Percentiles rank a stretch among this genome's conserved stretches.
Evolutionary conservation across 2,797 vertebrate species (phyloP).

Genomic region (Falco cherrug): DNA sequence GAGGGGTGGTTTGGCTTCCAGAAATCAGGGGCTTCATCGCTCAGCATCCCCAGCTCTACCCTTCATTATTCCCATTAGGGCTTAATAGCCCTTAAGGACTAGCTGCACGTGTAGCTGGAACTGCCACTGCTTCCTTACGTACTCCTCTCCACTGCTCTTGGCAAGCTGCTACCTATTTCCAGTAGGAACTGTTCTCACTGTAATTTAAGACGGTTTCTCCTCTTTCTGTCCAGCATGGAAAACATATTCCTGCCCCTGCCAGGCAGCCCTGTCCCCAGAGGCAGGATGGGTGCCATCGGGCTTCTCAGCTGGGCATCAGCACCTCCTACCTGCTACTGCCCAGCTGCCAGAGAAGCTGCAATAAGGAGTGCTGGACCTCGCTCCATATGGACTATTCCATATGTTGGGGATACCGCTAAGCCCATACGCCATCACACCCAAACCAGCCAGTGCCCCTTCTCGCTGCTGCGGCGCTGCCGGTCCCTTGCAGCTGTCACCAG

Average conservation of each 20-base stretch:
- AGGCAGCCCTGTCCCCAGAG: too few species aligned
- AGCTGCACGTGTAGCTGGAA: neutral
- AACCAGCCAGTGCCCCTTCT: neutral
- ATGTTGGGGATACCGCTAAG: neutral
- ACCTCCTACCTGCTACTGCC: neutral
- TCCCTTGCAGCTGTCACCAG: neutral
- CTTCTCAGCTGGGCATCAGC: neutral
- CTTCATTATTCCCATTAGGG: rapidly evolving
- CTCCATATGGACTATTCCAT: neutral
- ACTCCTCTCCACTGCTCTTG: neutral
- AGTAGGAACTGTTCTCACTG: neutral
- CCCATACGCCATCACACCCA: rapidly evolving
- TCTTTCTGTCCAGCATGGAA: neutral
- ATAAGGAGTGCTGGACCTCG: neutral
- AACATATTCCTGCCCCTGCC: neutral
- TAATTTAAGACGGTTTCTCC: neutral
- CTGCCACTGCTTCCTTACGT: rapidly evolving
- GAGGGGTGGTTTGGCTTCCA: neutral
- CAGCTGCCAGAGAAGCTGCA: neutral
- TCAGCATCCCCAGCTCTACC: neutral
- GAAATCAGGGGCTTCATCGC: too few species aligned
- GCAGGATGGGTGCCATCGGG: neutral
- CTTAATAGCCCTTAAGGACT: neutral
- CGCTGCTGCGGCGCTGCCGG: neutral
- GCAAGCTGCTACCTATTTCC: neutral